phyloP scores from a whole-genome alignment of 2,113 vertebrate genomes.

The Misgurnus anguillicaudatus region DNA sequence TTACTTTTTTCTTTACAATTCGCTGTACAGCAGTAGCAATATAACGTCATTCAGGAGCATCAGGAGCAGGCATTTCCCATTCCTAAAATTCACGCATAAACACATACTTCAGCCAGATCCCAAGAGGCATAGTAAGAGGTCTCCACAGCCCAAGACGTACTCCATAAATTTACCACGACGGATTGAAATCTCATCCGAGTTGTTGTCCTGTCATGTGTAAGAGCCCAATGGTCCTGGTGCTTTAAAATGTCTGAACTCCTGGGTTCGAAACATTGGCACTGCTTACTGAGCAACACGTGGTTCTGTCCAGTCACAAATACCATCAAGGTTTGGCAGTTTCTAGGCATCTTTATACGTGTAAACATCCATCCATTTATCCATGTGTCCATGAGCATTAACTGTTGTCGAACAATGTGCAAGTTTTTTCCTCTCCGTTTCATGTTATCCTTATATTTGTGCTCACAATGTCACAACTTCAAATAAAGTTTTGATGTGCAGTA shows the following conservation, averaged over 20 bases:
- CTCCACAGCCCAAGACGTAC: slow-evolving; percentile 10
- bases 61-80: slow-evolving; percentile 16
- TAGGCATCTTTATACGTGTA: not conserved
- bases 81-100: slow-evolving; percentile 1
- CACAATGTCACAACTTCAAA: not conserved
- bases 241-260: not conserved
- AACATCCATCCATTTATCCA: not conserved
- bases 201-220: not conserved
- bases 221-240: slow-evolving; percentile 5
- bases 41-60: slow-evolving; percentile 24
- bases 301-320: not conserved
- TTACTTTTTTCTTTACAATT: slow-evolving; percentile 67
- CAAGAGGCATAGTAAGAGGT: slow-evolving; percentile 1
- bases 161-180: not conserved
- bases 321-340: slow-evolving; percentile 15
- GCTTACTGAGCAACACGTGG: not conserved
- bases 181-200: slow-evolving; percentile 11
- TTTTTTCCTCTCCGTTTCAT: not conserved
- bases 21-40: slow-evolving; percentile 62
- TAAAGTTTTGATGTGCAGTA: not conserved
- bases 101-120: not conserved
- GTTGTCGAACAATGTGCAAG: not conserved
- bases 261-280: slow-evolving; percentile 24
- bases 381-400: not conserved
- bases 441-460: not conserved